Evolutionary conservation across 2,113 vertebrate genomes (phyloP).

Genomic region (Periophthalmodon schlosseri): DNA sequence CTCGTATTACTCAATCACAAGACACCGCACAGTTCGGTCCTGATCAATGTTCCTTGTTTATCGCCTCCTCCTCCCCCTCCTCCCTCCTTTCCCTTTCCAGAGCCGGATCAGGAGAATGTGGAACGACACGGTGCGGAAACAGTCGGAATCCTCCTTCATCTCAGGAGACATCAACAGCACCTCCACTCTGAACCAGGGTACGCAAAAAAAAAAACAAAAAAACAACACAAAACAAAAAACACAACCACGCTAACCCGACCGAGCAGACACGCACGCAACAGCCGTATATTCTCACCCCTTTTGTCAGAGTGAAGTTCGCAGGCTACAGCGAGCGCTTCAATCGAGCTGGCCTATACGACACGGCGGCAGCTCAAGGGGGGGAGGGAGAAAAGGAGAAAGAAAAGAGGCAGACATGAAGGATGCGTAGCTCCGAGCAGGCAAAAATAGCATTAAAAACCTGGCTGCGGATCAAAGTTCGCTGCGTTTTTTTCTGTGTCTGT

Average conservation of each 20-base stretch:
- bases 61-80: conserved; percentile 18
- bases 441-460: conserved; percentile 32
- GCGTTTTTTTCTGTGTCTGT: conserved; percentile 15
- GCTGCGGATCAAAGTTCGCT: conserved; percentile 32
- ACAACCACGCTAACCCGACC: conserved; percentile 4
- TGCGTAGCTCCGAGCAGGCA: conserved; percentile 30
- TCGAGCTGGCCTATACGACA: conserved; percentile 53
- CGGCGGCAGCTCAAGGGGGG: conserved; percentile 39
- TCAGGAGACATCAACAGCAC: conserved; percentile 99
- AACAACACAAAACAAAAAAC: no score
- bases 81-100: conserved; percentile 64
- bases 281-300: conserved; percentile 31
- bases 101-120: conserved; percentile 99
- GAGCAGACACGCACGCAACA: conserved; percentile 33
- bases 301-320: conserved; percentile 47
- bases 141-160: conserved; percentile 99
- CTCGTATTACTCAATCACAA: conserved; percentile 32
- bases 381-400: conserved; percentile 17
- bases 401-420: conserved; percentile 31
- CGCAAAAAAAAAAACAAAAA: conserved; percentile 48
- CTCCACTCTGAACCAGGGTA: conserved; percentile 99
- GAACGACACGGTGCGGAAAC: conserved; percentile 99
- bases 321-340: conserved; percentile 58
- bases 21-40: conserved; percentile 34
- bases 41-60: conserved; percentile 58